These are phyloP conservation scores for Lipotes vexillifer DNA, from an alignment of 2,113 vertebrate genomes.

Conservation along the genomic window DNA sequence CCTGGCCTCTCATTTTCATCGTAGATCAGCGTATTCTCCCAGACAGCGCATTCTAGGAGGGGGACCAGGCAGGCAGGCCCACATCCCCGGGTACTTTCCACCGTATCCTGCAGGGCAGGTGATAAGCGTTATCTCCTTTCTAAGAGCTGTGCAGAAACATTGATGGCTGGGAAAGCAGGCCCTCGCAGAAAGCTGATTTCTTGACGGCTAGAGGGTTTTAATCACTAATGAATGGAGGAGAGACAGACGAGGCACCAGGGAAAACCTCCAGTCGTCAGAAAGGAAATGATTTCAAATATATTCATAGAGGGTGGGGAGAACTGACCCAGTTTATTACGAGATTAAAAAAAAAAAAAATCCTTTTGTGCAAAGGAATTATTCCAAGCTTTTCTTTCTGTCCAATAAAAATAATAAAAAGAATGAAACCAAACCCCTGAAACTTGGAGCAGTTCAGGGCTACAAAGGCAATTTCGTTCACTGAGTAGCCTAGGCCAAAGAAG, in stretches of 20 bases:
- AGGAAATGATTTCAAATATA: constrained; percentile 72
- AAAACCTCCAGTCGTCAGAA: constrained; percentile 60
- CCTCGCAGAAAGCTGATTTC: background rate
- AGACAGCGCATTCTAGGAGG: background rate
- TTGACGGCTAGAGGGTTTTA: constrained; percentile 21
- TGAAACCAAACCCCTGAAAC: constrained; percentile 10
- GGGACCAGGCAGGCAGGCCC: background rate
- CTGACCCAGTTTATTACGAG: constrained; percentile 67
- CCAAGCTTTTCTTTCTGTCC: background rate
- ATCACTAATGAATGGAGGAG: constrained; percentile 55
- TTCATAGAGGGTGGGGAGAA: constrained; percentile 52
- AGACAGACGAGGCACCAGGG: constrained; percentile 49
- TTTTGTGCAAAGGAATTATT: constrained; percentile 59
- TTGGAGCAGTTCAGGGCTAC: constrained; percentile 14
- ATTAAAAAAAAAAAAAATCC: constrained; percentile 43
- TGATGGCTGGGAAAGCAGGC: background rate
- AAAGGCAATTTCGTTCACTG: constrained; percentile 6
- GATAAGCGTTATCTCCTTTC: constrained; percentile 38
- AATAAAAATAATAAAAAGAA: constrained; percentile 44
- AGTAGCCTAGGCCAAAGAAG: constrained; percentile 11
- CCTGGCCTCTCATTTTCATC: constrained; percentile 39
- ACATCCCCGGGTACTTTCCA: background rate
- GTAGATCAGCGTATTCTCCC: constrained; percentile 1
- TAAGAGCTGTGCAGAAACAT: background rate
- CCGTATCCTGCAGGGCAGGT: constrained; percentile 5